A percentile compares a stretch with the other conserved stretches of the same genome.
phyloP scores from a whole-genome alignment of 2,797 vertebrate species.

The Thamnophis elegans region DNA sequence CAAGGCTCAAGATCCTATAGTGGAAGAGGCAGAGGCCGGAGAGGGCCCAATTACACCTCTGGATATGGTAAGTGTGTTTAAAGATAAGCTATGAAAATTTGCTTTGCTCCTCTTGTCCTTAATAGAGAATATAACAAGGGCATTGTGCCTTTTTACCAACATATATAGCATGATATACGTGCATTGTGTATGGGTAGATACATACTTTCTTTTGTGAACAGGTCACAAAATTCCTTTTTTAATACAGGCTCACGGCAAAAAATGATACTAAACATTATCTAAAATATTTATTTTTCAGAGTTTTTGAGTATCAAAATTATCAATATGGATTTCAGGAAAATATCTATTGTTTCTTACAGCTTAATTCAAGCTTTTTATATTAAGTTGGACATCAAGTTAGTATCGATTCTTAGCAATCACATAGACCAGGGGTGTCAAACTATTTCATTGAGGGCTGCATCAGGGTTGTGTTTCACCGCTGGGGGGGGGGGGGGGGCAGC shows the following conservation, averaged over 20 bases:
- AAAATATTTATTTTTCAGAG: neutral
- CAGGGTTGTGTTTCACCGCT: too few relatives aligned
- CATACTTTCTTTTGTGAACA: neutral
- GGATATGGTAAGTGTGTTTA: constrained; percentile 82
- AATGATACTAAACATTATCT: neutral
- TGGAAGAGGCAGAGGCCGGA: constrained; percentile 87
- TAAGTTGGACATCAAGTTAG: neutral
- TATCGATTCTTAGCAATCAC: neutral
- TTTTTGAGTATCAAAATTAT: neutral
- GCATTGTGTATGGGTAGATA: neutral
- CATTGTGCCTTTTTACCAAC: neutral
- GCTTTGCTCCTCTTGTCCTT: neutral
- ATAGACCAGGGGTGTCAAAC: too few relatives aligned
- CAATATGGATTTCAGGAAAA: neutral
- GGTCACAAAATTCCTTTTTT: neutral
- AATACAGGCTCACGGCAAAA: neutral
- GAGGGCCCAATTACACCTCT: constrained; percentile 89
- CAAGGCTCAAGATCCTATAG: constrained; percentile 91
- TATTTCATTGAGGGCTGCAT: too few relatives aligned
- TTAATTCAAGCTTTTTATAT: neutral
- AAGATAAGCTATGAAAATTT: neutral
- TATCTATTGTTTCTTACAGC: neutral
- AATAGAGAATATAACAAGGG: neutral
- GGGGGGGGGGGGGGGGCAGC: too few relatives aligned
- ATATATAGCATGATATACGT: neutral